phyloP scores from a whole-genome alignment of 2,888 invertebrate species.

The Meteorus colon region DNA sequence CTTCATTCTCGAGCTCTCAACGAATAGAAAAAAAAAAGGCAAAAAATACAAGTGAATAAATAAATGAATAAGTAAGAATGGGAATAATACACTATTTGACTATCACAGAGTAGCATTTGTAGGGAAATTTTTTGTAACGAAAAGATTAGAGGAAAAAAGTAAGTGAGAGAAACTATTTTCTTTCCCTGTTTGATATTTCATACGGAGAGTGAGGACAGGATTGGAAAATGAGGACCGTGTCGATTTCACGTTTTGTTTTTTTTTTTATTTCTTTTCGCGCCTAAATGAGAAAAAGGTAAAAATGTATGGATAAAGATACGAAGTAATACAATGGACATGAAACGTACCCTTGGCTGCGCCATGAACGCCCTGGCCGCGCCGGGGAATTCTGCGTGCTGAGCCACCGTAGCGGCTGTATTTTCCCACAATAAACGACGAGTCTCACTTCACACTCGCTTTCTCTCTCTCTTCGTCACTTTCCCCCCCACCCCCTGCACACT shows the following conservation, averaged over 20 bases:
- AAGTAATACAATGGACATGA: conserved; percentile 47
- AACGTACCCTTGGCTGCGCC: conserved; percentile 93
- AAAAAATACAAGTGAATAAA: neutral
- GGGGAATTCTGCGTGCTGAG: conserved; percentile 77
- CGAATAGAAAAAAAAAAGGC: neutral
- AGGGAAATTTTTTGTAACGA: no score
- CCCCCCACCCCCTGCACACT: conserved; percentile 45
- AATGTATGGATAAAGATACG: conserved; percentile 16
- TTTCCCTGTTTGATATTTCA: neutral
- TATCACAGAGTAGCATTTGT: no score
- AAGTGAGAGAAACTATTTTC: neutral
- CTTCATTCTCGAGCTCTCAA: neutral
- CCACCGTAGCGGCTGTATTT: conserved; percentile 75
- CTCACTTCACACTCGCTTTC: conserved; percentile 59
- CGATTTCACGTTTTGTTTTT: no score
- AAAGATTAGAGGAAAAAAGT: neutral
- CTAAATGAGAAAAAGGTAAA: neutral
- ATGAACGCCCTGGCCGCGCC: conserved; percentile 87
- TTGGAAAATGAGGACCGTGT: no score
- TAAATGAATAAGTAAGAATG: neutral
- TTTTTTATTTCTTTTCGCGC: no score
- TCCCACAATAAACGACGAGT: conserved; percentile 69
- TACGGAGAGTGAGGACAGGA: neutral
- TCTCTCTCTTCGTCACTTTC: conserved; percentile 48
- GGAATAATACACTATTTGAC: neutral